These are phyloP conservation scores for Zonitis immaculata DNA, from an alignment of 2,888 invertebrate species.

Conservation along the genomic window DNA sequence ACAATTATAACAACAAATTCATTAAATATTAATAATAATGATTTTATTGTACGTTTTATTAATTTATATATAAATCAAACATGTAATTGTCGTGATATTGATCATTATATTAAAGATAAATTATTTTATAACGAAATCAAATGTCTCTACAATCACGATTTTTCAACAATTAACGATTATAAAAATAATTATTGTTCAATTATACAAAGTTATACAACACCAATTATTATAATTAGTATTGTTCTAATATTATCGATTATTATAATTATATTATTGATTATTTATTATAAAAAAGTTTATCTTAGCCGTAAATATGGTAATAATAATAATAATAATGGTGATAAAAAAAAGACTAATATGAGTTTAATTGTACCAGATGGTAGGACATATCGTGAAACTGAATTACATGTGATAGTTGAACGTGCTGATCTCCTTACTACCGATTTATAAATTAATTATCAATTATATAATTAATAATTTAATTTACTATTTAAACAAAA, in stretches of 20 bases:
- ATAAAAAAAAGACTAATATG: constrained; percentile 44
- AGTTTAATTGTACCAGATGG: constrained; percentile 77
- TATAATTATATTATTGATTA: constrained; percentile 41
- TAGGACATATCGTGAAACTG: constrained; percentile 78
- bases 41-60: constrained; percentile 55
- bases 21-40: constrained; percentile 54
- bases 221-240: constrained; percentile 47
- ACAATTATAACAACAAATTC: constrained; percentile 55
- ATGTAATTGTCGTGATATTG: constrained; percentile 53
- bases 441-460: constrained; percentile 55
- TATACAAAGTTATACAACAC: constrained; percentile 35
- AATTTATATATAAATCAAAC: constrained; percentile 56
- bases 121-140: constrained; percentile 37
- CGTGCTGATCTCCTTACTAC: constrained; percentile 77
- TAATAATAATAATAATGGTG: constrained; percentile 49
- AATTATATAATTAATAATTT: too few relatives aligned
- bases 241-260: constrained; percentile 50
- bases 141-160: constrained; percentile 34
- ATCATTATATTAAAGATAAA: constrained; percentile 28
- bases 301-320: constrained; percentile 43
- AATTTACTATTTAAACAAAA: too few relatives aligned
- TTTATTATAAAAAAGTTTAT: constrained; percentile 46
- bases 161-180: constrained; percentile 36
- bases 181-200: constrained; percentile 39
- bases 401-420: constrained; percentile 81